phyloP scores from a whole-genome alignment of 1,140 invertebrate species.

The fruit fly (Drosophila melanogaster) region DNA sequence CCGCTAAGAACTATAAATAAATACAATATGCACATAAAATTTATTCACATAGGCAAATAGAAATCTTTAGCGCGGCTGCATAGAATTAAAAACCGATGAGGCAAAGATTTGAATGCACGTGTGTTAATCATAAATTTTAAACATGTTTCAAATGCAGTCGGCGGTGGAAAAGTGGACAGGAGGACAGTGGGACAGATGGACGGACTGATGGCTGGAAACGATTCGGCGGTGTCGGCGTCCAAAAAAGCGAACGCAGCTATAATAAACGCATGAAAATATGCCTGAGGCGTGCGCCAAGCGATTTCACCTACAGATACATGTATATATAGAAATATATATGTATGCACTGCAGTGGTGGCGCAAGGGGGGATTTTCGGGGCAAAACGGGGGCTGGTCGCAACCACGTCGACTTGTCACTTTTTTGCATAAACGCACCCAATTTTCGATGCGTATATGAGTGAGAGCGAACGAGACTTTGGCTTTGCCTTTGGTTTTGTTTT shows the following conservation, averaged over 20 bases:
- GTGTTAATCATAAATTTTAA: slow-evolving; percentile 78
- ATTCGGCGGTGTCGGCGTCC: slow-evolving; percentile 43
- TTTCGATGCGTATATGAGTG: slow-evolving; percentile 65
- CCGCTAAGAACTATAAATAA: slow-evolving; percentile 70
- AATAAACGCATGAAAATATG: slow-evolving; percentile 82
- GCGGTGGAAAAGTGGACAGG: not conserved
- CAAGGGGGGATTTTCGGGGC: slow-evolving; percentile 1
- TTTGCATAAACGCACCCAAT: slow-evolving; percentile 81
- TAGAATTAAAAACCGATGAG: slow-evolving; percentile 58
- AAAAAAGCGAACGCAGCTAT: slow-evolving; percentile 57
- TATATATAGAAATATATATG: not conserved
- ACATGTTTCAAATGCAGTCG: slow-evolving; percentile 77
- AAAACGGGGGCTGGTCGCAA: slow-evolving; percentile 39
- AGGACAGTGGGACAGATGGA: not conserved
- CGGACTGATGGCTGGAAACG: slow-evolving; percentile 26
- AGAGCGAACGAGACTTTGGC: slow-evolving; percentile 27
- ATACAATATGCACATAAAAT: slow-evolving; percentile 60
- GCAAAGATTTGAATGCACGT: slow-evolving; percentile 72
- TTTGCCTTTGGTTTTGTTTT: not conserved
- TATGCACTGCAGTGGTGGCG: slow-evolving; percentile 2
- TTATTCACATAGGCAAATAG: slow-evolving; percentile 76
- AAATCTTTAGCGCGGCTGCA: slow-evolving; percentile 56
- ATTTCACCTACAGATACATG: slow-evolving; percentile 61
- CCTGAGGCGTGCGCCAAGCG: slow-evolving; percentile 75
- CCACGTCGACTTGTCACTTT: slow-evolving; percentile 58